phyloP scores from a whole-genome alignment of 2,797 vertebrate species.

The Cichlasoma orientale region DNA sequence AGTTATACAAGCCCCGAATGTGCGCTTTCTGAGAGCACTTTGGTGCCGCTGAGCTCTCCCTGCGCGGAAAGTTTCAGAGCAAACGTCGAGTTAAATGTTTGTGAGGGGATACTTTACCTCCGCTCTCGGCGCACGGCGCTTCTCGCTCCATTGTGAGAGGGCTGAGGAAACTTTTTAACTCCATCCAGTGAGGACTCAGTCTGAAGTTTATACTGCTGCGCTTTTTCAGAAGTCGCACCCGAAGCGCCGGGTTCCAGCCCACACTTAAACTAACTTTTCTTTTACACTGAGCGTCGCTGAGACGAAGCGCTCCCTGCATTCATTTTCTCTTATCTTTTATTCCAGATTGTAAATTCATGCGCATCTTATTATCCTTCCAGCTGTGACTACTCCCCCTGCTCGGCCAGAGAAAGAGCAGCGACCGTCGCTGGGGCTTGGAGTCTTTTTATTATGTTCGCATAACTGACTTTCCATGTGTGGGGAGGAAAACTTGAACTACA shows the following conservation, averaged over 20 bases:
- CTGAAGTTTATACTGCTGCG: slow-evolving; percentile 50
- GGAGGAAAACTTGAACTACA: slow-evolving; percentile 73
- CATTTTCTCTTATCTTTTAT: slow-evolving; percentile 74
- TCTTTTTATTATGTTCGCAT: slow-evolving; percentile 52
- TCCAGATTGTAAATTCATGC: slow-evolving; percentile 80
- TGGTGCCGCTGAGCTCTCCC: background rate
- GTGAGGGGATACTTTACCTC: slow-evolving; percentile 71
- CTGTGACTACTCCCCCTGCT: slow-evolving; percentile 79
- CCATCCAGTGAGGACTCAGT: slow-evolving; percentile 71
- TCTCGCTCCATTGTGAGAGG: slow-evolving; percentile 75
- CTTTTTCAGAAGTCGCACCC: slow-evolving; percentile 16
- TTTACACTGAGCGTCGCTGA: slow-evolving; percentile 16
- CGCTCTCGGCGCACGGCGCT: slow-evolving; percentile 65
- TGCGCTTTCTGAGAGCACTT: slow-evolving; percentile 25
- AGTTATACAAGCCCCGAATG: slow-evolving; percentile 78
- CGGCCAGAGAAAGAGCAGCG: slow-evolving; percentile 42
- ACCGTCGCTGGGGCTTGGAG: slow-evolving; percentile 68
- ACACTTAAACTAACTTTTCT: background rate
- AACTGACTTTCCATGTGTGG: slow-evolving; percentile 48
- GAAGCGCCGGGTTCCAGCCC: slow-evolving; percentile 2
- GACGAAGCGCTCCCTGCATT: slow-evolving; percentile 42
- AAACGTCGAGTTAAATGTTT: background rate
- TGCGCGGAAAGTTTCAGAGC: background rate
- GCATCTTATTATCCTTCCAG: slow-evolving; percentile 84
- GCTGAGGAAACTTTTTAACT: slow-evolving; percentile 76